Evolutionary conservation across 2,797 vertebrate genomes (phyloP).

Genomic region (Centroberyx gerrardi): DNA sequence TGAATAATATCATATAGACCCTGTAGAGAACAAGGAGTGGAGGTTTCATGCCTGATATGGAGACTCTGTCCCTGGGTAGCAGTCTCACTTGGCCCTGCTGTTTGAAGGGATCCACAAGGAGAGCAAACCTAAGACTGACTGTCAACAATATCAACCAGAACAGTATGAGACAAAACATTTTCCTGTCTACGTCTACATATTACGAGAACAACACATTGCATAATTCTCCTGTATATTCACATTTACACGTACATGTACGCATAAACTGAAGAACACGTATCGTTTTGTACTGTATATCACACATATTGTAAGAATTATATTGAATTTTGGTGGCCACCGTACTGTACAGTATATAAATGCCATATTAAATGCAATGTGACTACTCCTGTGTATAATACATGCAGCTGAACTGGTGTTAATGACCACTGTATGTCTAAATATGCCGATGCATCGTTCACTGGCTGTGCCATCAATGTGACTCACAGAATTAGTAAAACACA

Average conservation of each 20-base stretch:
- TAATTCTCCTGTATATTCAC: conserved; percentile 73
- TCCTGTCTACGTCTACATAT: conserved; percentile 66
- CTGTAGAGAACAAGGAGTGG: conserved; percentile 28
- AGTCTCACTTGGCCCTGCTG: conserved; percentile 30
- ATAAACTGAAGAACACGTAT: conserved; percentile 68
- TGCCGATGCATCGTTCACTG: conserved; percentile 68
- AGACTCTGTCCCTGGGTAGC: conserved; percentile 54
- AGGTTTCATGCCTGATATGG: conserved; percentile 25
- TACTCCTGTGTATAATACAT: conserved; percentile 71
- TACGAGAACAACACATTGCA: conserved; percentile 42
- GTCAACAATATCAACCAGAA: conserved; percentile 53
- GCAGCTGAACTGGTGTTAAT: conserved; percentile 66
- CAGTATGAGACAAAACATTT: conserved; percentile 50
- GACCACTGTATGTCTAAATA: conserved; percentile 63
- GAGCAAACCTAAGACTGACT: neutral
- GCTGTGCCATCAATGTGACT: conserved; percentile 75
- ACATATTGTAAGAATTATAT: conserved; percentile 72
- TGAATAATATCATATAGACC: conserved; percentile 51
- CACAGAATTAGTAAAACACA: conserved; percentile 53
- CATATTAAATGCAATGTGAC: conserved; percentile 74
- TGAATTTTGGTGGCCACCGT: conserved; percentile 64
- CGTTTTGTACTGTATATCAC: conserved; percentile 80
- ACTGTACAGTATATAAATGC: conserved; percentile 78
- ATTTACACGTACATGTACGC: conserved; percentile 59
- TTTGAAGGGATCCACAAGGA: conserved; percentile 7